Conservation (phyloP, 2,113 vertebrate genomes). For the Glaucomys volans region DNA sequence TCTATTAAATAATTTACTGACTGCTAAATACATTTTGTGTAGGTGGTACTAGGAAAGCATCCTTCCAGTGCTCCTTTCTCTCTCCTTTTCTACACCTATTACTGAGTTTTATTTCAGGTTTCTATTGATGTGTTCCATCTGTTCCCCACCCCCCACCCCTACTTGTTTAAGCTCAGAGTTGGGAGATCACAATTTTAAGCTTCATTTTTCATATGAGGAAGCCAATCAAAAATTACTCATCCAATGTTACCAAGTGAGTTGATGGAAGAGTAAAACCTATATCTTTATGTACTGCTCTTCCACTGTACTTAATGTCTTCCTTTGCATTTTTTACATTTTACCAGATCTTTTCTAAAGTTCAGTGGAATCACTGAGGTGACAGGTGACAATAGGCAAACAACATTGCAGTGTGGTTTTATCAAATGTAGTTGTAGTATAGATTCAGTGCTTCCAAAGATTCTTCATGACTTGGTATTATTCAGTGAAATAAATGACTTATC, state of each 20-base stretch:
- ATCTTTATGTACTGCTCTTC: constrained; percentile 26
- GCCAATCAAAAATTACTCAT: not conserved
- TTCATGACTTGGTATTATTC: not conserved
- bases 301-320: not conserved
- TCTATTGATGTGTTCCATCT: constrained; percentile 10
- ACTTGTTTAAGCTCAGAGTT: constrained; percentile 20
- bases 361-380: not conserved
- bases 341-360: constrained; percentile 6
- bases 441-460: not conserved
- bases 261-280: not conserved
- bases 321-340: constrained; percentile 53
- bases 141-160: not conserved
- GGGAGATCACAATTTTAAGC: not conserved
- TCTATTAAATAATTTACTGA: constrained; percentile 45
- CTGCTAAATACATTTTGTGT: constrained; percentile 16
- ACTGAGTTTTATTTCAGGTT: constrained; percentile 29
- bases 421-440: constrained; percentile 41
- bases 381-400: not conserved
- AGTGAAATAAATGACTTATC: not conserved
- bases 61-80: not conserved
- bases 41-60: not conserved
- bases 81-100: constrained; percentile 23
- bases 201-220: constrained; percentile 29
- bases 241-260: not conserved
- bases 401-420: constrained; percentile 23